phyloP scores from a whole-genome alignment of 2,888 invertebrate genomes.

The Drosophila barbarae region DNA sequence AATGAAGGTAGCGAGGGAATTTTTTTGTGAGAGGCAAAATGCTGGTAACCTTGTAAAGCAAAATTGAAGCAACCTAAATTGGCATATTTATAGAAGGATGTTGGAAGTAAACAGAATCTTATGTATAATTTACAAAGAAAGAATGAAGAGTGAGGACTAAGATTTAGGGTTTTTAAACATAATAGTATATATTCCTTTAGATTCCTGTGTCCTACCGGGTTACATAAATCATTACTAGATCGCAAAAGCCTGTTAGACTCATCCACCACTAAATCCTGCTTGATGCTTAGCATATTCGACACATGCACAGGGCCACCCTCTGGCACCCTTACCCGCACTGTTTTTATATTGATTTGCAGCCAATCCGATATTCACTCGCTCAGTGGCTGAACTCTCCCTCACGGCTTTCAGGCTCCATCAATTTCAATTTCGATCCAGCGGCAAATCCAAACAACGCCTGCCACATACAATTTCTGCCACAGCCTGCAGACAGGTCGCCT shows the following conservation, averaged over 20 bases:
- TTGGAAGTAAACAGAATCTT: background rate
- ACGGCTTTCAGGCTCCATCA: conserved; percentile 71
- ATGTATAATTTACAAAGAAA: no score
- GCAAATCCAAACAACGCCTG: conserved; percentile 63
- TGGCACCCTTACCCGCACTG: conserved; percentile 1
- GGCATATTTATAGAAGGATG: background rate
- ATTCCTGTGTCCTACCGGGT: background rate
- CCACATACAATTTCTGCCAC: conserved; percentile 65
- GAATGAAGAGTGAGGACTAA: background rate
- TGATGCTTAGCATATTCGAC: conserved; percentile 72
- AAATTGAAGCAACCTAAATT: conserved; percentile 6
- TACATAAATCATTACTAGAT: conserved; percentile 57
- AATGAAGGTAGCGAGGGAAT: background rate
- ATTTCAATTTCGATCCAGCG: conserved; percentile 77
- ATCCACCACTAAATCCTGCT: conserved; percentile 61
- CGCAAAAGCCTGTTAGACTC: conserved; percentile 6
- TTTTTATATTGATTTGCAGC: conserved; percentile 44
- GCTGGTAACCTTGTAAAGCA: background rate
- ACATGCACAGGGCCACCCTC: conserved; percentile 49
- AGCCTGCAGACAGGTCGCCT: conserved; percentile 57
- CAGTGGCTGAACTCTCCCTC: conserved; percentile 18
- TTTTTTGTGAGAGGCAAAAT: conserved; percentile 4
- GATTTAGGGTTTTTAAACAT: conserved; percentile 17
- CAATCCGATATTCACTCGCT: conserved; percentile 32
- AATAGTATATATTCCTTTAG: conserved; percentile 5